Conservation (phyloP, 2,797 vertebrate species). For the Typhlichthys subterraneus region DNA sequence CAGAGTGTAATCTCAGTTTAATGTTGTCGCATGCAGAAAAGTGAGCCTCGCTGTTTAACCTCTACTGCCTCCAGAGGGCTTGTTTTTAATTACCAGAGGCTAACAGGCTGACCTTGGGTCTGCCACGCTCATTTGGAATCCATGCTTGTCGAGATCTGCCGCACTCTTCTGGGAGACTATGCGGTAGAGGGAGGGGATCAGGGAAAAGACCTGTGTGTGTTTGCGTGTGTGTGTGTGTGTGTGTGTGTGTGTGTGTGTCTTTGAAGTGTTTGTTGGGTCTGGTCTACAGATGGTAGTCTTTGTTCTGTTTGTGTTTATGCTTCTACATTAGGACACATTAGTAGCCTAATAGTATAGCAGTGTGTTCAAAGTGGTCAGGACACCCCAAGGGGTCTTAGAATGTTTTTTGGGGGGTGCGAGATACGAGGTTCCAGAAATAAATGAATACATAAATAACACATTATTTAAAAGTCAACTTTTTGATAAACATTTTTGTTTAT, state of each 20-base stretch:
- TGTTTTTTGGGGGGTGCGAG: neutral
- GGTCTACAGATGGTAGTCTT: slow-evolving; percentile 23
- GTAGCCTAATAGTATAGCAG: too few relatives aligned
- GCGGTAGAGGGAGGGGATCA: slow-evolving; percentile 40
- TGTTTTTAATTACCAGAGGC: slow-evolving; percentile 92
- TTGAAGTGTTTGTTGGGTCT: slow-evolving; percentile 29
- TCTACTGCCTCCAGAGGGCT: slow-evolving; percentile 82
- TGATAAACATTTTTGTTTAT: too few relatives aligned
- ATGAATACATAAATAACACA: slow-evolving; percentile 29
- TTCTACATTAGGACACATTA: neutral
- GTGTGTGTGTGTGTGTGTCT: slow-evolving; percentile 12
- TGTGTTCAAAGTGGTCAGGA: too few relatives aligned
- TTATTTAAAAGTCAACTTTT: too few relatives aligned
- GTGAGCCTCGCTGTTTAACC: slow-evolving; percentile 84
- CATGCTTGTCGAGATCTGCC: slow-evolving; percentile 79
- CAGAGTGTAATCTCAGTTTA: slow-evolving; percentile 71
- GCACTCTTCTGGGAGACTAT: slow-evolving; percentile 76
- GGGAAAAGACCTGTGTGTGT: slow-evolving; percentile 28
- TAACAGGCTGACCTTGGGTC: slow-evolving; percentile 87
- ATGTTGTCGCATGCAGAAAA: slow-evolving; percentile 72
- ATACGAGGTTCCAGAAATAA: slow-evolving; percentile 36
- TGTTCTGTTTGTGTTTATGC: slow-evolving; percentile 21
- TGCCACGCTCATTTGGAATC: slow-evolving; percentile 82
- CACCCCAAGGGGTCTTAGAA: slow-evolving; percentile 1
- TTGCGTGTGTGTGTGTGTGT: slow-evolving; percentile 2